Base-by-base conservation (phyloP, 2,797 vertebrate species). In the Lutjanus campechanus region DNA sequence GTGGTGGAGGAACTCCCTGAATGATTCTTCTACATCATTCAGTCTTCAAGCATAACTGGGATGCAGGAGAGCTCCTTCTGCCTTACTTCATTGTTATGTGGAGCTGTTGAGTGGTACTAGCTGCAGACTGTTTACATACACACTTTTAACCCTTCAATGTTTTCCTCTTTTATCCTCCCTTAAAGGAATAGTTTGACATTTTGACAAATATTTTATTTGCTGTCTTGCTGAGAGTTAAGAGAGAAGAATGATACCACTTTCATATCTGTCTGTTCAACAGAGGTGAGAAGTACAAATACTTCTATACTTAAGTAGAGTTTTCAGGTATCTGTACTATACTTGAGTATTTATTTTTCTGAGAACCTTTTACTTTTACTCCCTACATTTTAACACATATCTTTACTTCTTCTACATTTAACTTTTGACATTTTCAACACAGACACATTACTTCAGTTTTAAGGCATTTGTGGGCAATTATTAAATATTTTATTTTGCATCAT, bases 1-100 rank as follows among this genome's bases (percentile, higher is more conserved):
- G 29, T 36, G 63, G 41, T 50, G 62, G 58, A 85, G 64, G 61
- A 83, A 71, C 61, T 73, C 73, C 66, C 62, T 73, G 63, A 82
- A 66, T 73, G 63, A 41, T 36, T 44, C 16, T 13, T 0, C 60
- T 20, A 10, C 61, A 63, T 81, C 55, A 68, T 62, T 77, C 70
- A 65, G 74, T 46, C 55, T 41, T 83, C 36, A 69, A 55, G 17
- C 56, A 55, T 53, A 49, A 68, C 9, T 63, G 47, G 16, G 50
- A 49, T 75, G 46, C 44, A 62, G 22, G 20, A 67, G 13, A 66
- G 22, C 25, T 66, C 43, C 75, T 54, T 43, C 43, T 64, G 11
- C 10, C 12, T 2, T 13, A 44, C 47, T 59, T 19, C 13, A 43
- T 29, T 49, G 20, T 60, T 15, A 58, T 40, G 56, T 64, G 25